Base-by-base conservation (phyloP, 92 coral and sea anemone species). In the Montipora capitata region DNA sequence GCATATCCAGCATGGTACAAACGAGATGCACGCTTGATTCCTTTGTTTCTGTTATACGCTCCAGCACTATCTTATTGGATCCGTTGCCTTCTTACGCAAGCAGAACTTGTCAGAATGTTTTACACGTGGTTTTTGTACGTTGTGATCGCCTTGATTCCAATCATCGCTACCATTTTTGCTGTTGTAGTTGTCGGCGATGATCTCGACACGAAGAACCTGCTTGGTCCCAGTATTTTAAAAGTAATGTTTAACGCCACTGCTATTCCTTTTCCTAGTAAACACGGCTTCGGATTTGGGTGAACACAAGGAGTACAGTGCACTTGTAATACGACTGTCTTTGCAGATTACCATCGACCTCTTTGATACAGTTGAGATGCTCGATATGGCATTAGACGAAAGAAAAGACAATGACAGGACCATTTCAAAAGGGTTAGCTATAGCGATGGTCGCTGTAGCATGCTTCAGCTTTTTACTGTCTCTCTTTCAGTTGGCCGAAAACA, bases 321-420 rank as follows among this genome's bases (percentile, higher is more conserved):
- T 27, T 27, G 35, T 27, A 27, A 0, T 0, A 27, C 35, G 35
- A 27, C 35, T 87, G 7, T 83, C 77, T 6, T 58, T 86, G 12
- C 57, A 61, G 4, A 79, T 87, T 4, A 82, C 84, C 18, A 16
- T 93, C 41, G 96, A 94, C 40, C 84, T 94, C 45, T 93, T 93
- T 48, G 96, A 93, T 35, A 83, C 72, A 45, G 71, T 87, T 16
- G 94, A 90, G 76, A 78, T 91, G 87, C 18, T 93, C 4, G 88
- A 83, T 41, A 83, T 91, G 4, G 62, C 91, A 10, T 68, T 93
- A 1, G 45, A 62, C 17, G 77, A 71, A 4, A 81, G 65, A 7
- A 69, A 78, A 45, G 13, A 45, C 58, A 59, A 27, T 27, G 2
- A 42, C 42, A 74, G 65, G 13, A 40, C 20, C 5, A 43, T 81